Conservation (phyloP, 2,888 invertebrate genomes). For the Acanthosepion esculentum region DNA sequence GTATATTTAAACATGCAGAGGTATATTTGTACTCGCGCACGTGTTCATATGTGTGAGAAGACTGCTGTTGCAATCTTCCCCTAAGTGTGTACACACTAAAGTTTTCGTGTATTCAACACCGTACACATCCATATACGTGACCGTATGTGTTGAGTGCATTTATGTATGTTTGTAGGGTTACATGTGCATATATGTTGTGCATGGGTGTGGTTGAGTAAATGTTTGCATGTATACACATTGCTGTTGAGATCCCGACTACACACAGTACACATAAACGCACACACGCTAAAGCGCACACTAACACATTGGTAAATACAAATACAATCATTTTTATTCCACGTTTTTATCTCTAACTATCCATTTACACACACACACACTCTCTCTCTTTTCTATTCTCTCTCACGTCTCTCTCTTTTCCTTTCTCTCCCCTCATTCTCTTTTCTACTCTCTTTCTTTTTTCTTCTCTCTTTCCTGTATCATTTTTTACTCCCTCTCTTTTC, state of each 20-base stretch:
- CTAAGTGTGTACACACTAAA: neutral
- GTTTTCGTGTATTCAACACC: neutral
- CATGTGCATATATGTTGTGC: neutral
- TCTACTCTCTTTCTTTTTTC: neutral
- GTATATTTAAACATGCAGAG: constrained; percentile 17
- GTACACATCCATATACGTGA: neutral
- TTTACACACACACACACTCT: too few relatives aligned
- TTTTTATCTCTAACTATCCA: too few relatives aligned
- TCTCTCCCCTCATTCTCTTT: neutral
- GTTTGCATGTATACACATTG: constrained; percentile 1
- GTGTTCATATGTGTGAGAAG: constrained; percentile 33
- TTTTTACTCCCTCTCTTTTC: neutral
- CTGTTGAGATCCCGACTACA: neutral
- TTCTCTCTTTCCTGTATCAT: neutral
- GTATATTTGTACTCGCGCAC: constrained; percentile 33
- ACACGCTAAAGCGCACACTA: neutral
- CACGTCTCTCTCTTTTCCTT: neutral
- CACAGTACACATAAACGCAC: neutral
- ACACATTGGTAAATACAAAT: neutral
- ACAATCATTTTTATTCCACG: neutral
- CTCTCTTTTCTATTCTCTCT: neutral
- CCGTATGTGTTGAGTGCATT: neutral
- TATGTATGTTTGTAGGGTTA: neutral
- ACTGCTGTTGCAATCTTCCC: neutral
- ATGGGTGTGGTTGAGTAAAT: neutral